Base-by-base conservation (phyloP, 2,888 invertebrate genomes). In the Creontiades dilutus region DNA sequence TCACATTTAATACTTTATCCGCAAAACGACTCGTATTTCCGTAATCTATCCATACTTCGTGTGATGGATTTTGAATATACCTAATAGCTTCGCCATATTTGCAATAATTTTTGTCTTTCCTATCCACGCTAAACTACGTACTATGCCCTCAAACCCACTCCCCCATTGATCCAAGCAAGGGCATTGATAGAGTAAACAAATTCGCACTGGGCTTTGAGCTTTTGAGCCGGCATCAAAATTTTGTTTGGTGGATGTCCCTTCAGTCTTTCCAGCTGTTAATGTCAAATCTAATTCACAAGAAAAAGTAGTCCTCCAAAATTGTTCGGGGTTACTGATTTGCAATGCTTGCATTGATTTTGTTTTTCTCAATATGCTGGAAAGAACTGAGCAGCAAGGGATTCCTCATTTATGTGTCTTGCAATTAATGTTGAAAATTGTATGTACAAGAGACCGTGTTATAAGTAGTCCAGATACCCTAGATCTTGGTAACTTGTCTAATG, bases 121-220 rank as follows among this genome's bases (percentile, higher is more conserved):
- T 37, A 37, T 7, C 7, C 3, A 7, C 7, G 37, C 57, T n/a
- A 57, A 57, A n/a, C n/a, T n/a, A 57, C n/a, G n/a, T 57, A 57
- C 48, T 52, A 27, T 82, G 82, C 82, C 82, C 82, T 82, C 11
- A 28, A 16, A 90, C 68, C 61, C 47, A 9, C n/a, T 3, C 68
- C 37, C 55, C 84, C 16, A 75, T 27, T 86, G 68, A 55, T 52
- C 55, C 11, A 52, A 27, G 47, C 46, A 78, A 85, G 90, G 91
- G 91, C 91, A 91, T 91, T 91, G 91, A 91, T 91, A 91, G 91
- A 91, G 91, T 91, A 91, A 91, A 91, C 12, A 5, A 55, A 52
- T 48, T 48, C 46, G 52, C 76, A 55, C 88, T 88, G 88, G 88
- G 80, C 80, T 88, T 55, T 88, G 52, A 78, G 88, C 78, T 87